A percentile compares a stretch with the other conserved stretches of the same genome.
Evolutionary conservation across 2,113 vertebrate genomes (phyloP).

Genomic region (Monarcha castaneiventris): DNA sequence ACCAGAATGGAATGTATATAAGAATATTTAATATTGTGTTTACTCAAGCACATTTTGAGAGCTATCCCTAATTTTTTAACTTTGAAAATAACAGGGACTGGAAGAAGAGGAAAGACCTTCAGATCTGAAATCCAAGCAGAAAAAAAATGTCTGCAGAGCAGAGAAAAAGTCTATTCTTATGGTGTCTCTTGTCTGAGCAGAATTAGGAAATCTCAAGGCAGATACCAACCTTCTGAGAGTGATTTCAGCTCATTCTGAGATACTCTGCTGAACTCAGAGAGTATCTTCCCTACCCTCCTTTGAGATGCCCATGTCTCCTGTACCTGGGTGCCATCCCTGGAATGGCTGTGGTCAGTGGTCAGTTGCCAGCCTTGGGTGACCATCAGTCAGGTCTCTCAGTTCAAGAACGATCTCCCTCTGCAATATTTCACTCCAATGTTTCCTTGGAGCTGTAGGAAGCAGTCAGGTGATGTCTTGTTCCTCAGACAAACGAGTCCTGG

Average conservation of each 20-base stretch:
- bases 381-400: background rate
- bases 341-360: background rate
- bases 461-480: slow-evolving; percentile 3
- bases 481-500: slow-evolving; percentile 12
- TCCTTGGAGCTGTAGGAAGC: background rate
- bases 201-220: slow-evolving; percentile 39
- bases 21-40: background rate
- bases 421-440: background rate
- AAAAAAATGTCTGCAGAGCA: background rate
- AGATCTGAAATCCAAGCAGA: background rate
- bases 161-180: background rate
- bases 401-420: background rate
- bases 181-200: background rate
- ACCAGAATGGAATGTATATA: background rate
- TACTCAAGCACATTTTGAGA: background rate
- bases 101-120: background rate
- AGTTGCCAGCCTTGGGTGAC: background rate
- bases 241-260: slow-evolving; percentile 15
- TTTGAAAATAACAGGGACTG: background rate
- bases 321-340: background rate
- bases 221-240: slow-evolving; percentile 21
- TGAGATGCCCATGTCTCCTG: background rate
- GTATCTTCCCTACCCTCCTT: background rate
- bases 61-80: background rate
- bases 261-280: slow-evolving; percentile 5